A percentile compares a stretch with the other conserved stretches of the same genome.
phyloP scores from a whole-genome alignment of 2,888 invertebrate species.

The Ornithoptera priamus region DNA sequence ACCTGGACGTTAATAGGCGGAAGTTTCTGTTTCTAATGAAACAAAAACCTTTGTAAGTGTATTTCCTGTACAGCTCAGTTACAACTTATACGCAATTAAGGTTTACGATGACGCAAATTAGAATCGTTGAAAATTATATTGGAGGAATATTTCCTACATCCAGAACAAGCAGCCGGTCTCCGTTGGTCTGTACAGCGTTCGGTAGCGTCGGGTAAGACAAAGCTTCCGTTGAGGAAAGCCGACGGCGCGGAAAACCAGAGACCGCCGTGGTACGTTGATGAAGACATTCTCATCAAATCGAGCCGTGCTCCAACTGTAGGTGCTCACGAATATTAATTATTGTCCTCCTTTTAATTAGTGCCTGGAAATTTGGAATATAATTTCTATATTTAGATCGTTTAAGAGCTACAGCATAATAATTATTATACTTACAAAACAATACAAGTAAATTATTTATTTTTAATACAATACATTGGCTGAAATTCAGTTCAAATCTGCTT shows the following conservation, averaged over 20 bases:
- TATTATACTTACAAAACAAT: background rate
- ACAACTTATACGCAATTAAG: no score
- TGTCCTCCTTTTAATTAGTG: constrained; percentile 25
- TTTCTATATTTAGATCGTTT: constrained; percentile 3
- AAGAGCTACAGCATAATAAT: background rate
- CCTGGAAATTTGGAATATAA: constrained; percentile 3
- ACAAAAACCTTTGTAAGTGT: no score
- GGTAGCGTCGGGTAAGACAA: constrained; percentile 52
- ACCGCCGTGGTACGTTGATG: constrained; percentile 60
- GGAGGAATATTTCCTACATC: constrained; percentile 39
- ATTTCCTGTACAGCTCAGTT: no score
- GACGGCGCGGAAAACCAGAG: constrained; percentile 58
- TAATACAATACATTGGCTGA: no score
- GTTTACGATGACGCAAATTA: background rate
- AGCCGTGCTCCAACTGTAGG: constrained; percentile 34
- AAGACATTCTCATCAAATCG: constrained; percentile 59
- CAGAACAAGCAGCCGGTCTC: constrained; percentile 20
- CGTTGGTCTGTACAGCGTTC: constrained; percentile 41
- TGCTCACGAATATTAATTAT: constrained; percentile 25
- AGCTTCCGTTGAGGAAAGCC: constrained; percentile 47
- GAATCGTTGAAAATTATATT: background rate
- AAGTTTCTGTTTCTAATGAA: no score
- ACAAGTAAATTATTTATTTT: no score
- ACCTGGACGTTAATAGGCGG: no score
- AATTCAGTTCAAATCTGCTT: no score